Base-by-base conservation (phyloP, 1,140 invertebrate species). In the Drosophila jambulina region DNA sequence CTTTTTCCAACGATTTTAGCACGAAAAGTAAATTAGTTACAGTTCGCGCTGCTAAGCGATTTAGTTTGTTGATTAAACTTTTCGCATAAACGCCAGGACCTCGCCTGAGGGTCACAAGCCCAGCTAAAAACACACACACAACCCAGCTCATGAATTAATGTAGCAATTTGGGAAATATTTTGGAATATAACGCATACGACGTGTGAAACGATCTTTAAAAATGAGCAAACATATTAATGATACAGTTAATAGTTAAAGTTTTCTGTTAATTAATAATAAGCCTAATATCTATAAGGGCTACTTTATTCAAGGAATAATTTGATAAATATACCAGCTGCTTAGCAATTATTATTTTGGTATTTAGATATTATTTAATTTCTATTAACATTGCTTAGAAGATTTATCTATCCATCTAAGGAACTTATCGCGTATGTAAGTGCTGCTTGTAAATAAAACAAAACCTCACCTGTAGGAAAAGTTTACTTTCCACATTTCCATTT, bases 21-120 rank as follows among this genome's bases (percentile, higher is more conserved):
- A 54, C 69, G 59, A 75, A 63, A 63, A 76, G 67, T 72, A 82
- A 90, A 82, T 90, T 88, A 90, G 75, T 88, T 88, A 76, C 77
- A 84, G 78, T 84, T 84, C 63, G 56, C 75, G 67, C 82, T 90
- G 83, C 74, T 90, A 88, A 88, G 82, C 85, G 85, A 85, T 90
- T 90, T 88, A 90, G 81, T 90, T 88, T 80, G 78, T 85, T 85
- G 81, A 81, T 88, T 90, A 84, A 88, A 88, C 84, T 88, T 88
- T 88, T 78, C 78, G 63, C 72, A 88, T 88, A 88, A 88, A 88
- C 80, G 84, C 70, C 70, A 48, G 70, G 70, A 63, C 77, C 84
- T 56, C 62, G 80, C 80, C 80, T 19, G 49, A 38, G 45, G 58
- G 38, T 57, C 29, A 46, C 48, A 45, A 32, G 17, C 34, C 45